Evolutionary conservation across 2,113 vertebrate species (phyloP).

Genomic region (Gymnobelideus leadbeateri): DNA sequence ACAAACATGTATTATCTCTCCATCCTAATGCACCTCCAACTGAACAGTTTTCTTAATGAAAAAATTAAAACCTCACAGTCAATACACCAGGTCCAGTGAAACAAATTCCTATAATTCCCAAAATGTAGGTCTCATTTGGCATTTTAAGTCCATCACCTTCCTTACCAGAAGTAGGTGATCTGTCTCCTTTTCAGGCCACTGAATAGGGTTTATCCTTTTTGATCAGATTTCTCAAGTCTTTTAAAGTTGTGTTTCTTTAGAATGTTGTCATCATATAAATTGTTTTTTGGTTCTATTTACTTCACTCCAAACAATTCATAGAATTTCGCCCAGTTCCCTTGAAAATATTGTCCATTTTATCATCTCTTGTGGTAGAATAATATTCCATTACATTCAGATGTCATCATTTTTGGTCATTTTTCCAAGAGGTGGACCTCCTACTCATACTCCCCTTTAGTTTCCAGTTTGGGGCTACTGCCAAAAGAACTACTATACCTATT

Average conservation of each 20-base stretch:
- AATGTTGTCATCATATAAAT: not conserved
- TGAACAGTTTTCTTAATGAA: not conserved
- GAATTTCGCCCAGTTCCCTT: too few relatives aligned
- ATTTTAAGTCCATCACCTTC: not conserved
- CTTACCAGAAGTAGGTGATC: not conserved
- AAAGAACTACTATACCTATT: not conserved
- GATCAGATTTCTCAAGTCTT: not conserved
- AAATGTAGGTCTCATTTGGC: not conserved
- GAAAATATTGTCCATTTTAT: not conserved
- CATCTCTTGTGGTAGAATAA: not conserved
- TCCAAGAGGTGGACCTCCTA: not conserved
- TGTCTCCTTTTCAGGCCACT: not conserved
- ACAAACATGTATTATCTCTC: not conserved
- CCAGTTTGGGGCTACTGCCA: not conserved
- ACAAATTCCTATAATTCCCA: not conserved
- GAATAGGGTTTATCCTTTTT: not conserved
- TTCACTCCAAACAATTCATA: not conserved
- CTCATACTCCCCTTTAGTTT: not conserved
- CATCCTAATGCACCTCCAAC: not conserved
- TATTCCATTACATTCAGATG: not conserved
- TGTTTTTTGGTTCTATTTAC: not conserved
- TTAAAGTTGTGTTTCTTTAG: not conserved
- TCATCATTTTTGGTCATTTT: not conserved
- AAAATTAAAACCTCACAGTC: not conserved
- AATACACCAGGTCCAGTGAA: not conserved